Base-by-base conservation (phyloP, 1,140 invertebrate species). In the Drosophila saltans region DNA sequence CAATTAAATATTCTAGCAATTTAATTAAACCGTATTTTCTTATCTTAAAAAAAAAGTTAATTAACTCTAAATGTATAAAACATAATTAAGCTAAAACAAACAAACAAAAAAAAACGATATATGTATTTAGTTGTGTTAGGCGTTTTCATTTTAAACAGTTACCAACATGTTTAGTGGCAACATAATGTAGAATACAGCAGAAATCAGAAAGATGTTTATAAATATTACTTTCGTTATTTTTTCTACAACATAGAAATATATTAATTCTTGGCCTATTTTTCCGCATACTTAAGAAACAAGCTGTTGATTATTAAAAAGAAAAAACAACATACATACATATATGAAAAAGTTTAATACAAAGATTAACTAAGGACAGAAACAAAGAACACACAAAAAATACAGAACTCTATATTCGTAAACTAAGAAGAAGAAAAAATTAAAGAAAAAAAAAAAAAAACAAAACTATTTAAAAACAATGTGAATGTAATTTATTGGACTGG, bases 331-430 rank as follows among this genome's bases (percentile, higher is more conserved):
- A 69, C 43, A 61, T 0, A 62, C 45, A 52, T 52, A 52, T 58
- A 30, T 58, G 36, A 36, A 64, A 26, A 81, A 81, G 30, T 56
- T 57, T 69, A 80, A 78, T 78, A 78, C 81, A 72, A 82, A 86
- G 78, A 80, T 82, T 69, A 77, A 80, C 75, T 69, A 78, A 83
- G 72, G 73, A 86, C 33, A 78, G 60, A 59, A 68, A 64, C 71
- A 76, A 72, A 62, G 36, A 33, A 72, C 69, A 63, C 65, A 75
- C 69, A 58, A 64, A 45, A 81, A 82, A 77, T 80, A 82, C 63
- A 82, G 64, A 78, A 85, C 41, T 83, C 72, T 89, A 89, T 89
- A 88, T 88, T 88, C 83, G 36, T 80, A 86, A 75, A 74, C 70
- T 71, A 80, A 72, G 66, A 68, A 36, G 21, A 30, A 66, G 2